Evolutionary conservation across 2,113 vertebrate genomes (phyloP).

Genomic region (Columba livia): DNA sequence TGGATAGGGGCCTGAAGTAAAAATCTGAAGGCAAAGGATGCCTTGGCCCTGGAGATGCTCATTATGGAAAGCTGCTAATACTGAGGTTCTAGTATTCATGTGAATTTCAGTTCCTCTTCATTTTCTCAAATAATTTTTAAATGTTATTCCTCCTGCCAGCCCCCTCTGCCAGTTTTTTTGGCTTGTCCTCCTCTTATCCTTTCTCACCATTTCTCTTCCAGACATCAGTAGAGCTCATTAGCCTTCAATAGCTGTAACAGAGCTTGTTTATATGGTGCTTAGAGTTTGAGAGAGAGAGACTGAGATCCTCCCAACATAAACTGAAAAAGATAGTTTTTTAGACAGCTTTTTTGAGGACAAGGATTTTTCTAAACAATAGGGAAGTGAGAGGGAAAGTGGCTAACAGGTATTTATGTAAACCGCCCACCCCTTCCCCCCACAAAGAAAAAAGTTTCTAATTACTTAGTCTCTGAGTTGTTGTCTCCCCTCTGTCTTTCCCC

Average conservation of each 20-base stretch:
- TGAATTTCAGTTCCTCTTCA: background rate
- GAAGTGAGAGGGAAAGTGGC: background rate
- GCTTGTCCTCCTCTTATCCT: background rate
- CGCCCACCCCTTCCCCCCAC: fast-evolving
- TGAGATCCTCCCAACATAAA: background rate
- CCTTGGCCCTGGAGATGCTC: background rate
- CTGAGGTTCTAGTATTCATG: background rate
- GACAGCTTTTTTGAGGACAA: background rate
- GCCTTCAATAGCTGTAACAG: background rate
- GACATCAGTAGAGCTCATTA: constrained; percentile 11
- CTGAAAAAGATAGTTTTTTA: background rate
- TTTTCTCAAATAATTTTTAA: constrained; percentile 2
- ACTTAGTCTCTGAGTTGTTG: background rate
- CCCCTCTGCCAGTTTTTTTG: background rate
- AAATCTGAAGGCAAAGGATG: background rate
- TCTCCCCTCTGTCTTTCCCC: background rate
- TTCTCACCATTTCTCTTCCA: constrained; percentile 23
- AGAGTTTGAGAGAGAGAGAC: background rate
- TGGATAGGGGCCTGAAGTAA: background rate
- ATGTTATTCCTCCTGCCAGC: background rate
- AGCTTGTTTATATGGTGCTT: background rate
- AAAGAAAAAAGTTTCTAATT: background rate
- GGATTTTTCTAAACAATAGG: background rate
- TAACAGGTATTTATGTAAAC: background rate
- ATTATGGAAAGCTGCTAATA: background rate